These are phyloP conservation scores for Corbicula japonica DNA, from an alignment of 2,888 invertebrate species.

Conservation along the genomic window DNA sequence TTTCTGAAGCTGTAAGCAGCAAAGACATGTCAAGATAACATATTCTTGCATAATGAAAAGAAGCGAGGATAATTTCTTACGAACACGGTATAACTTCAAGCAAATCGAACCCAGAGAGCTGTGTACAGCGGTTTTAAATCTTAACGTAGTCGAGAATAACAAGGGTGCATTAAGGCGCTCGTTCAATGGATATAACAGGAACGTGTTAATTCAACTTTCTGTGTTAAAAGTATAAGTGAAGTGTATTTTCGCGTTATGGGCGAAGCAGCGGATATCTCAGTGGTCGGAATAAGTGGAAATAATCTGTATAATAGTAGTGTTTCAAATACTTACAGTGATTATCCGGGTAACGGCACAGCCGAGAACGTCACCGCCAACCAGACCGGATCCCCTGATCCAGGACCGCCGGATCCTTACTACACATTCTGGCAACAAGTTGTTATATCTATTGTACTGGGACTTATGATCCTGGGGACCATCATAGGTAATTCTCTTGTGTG, in stretches of 20 bases:
- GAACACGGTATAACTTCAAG: too few species aligned
- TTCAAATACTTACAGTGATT: slow-evolving; percentile 7
- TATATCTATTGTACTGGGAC: slow-evolving; percentile 75
- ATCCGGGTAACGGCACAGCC: neutral
- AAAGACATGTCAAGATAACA: too few species aligned
- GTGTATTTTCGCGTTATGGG: slow-evolving; percentile 28
- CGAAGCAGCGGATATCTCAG: slow-evolving; percentile 3
- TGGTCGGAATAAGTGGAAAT: slow-evolving; percentile 20
- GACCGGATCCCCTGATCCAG: neutral
- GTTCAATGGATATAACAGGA: too few species aligned
- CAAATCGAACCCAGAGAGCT: too few species aligned
- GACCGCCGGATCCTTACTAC: slow-evolving; percentile 29
- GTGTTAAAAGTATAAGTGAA: too few species aligned
- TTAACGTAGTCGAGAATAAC: too few species aligned
- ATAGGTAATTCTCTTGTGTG: slow-evolving; percentile 88
- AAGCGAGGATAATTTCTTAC: too few species aligned
- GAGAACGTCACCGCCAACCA: neutral
- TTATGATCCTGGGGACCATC: slow-evolving; percentile 87
- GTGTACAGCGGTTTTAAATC: too few species aligned
- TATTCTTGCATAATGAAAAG: too few species aligned
- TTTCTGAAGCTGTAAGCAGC: too few species aligned
- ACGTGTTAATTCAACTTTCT: too few species aligned
- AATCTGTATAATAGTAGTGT: slow-evolving; percentile 7
- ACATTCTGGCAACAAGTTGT: slow-evolving; percentile 72
- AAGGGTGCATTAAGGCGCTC: too few species aligned